Conservation (phyloP, 2,888 invertebrate genomes). For the Bellardia pandia region DNA sequence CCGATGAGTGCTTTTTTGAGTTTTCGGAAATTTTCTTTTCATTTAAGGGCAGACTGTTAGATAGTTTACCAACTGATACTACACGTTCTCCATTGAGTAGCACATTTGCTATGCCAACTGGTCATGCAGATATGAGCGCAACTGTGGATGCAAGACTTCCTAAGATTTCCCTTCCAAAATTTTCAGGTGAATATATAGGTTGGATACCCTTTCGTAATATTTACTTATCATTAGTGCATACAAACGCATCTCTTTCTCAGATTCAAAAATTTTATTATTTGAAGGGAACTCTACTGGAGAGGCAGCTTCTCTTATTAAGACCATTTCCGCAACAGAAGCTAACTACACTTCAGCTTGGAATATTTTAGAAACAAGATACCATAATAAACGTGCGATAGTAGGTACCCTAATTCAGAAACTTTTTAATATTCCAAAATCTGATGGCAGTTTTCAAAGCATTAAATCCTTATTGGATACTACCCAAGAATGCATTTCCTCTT, state of each 20-base stretch:
- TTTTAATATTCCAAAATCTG: constrained; percentile 34
- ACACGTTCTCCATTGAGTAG: neutral
- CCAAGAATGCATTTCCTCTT: constrained; percentile 44
- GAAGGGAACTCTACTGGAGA: constrained; percentile 2
- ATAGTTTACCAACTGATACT: constrained; percentile 2
- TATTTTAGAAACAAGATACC: constrained; percentile 30
- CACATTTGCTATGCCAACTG: neutral
- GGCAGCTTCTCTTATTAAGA: constrained; percentile 1
- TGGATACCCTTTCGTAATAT: constrained; percentile 14
- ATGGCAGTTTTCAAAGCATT: constrained; percentile 26
- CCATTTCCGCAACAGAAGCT: constrained; percentile 45
- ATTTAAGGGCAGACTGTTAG: neutral
- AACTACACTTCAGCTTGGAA: constrained; percentile 47
- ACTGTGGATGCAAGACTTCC: constrained; percentile 29
- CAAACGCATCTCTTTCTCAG: neutral
- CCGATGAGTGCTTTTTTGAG: neutral
- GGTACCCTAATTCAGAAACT: neutral
- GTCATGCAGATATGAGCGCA: neutral
- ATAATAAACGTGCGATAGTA: constrained; percentile 28
- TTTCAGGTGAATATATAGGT: constrained; percentile 34
- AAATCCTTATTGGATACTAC: constrained; percentile 42
- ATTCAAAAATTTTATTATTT: constrained; percentile 18
- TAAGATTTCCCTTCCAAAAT: constrained; percentile 40
- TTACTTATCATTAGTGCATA: neutral
- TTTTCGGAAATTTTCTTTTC: neutral